Conservation (phyloP, 2,888 invertebrate genomes). For the Lithosia quadra region DNA sequence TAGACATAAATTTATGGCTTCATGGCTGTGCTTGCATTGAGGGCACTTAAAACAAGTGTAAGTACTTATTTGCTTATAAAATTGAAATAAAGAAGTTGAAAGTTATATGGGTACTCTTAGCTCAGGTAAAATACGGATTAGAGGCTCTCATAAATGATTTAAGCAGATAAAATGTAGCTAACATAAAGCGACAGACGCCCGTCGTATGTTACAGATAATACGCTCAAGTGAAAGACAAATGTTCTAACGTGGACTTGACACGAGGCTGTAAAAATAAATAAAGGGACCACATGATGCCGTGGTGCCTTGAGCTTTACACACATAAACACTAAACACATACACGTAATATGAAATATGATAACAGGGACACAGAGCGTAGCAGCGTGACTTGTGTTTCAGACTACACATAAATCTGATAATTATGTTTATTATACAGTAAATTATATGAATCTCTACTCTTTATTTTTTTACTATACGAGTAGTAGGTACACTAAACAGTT, state of each 20-base stretch:
- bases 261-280: conserved; percentile 75
- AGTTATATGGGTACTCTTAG: not conserved
- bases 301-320: conserved; percentile 55
- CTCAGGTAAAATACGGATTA: conserved; percentile 9
- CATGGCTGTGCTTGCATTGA: conserved; percentile 47
- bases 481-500: not conserved
- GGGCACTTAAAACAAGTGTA: not conserved
- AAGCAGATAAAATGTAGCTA: conserved; percentile 56
- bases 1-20: conserved; percentile 63
- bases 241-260: conserved; percentile 74
- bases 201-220: conserved; percentile 70
- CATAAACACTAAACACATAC: conserved; percentile 50
- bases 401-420: not conserved
- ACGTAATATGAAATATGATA: conserved; percentile 52
- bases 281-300: conserved; percentile 58
- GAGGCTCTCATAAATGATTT: conserved; percentile 49
- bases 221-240: conserved; percentile 71
- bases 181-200: conserved; percentile 64
- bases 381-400: conserved; percentile 1
- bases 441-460: not conserved
- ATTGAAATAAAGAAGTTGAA: not conserved
- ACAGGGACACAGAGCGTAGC: conserved; percentile 16
- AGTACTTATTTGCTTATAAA: not conserved
- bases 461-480: not conserved
- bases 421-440: not conserved